Evolutionary conservation across 1,140 invertebrate species (phyloP).

Genomic region (Tribolium castaneum): DNA sequence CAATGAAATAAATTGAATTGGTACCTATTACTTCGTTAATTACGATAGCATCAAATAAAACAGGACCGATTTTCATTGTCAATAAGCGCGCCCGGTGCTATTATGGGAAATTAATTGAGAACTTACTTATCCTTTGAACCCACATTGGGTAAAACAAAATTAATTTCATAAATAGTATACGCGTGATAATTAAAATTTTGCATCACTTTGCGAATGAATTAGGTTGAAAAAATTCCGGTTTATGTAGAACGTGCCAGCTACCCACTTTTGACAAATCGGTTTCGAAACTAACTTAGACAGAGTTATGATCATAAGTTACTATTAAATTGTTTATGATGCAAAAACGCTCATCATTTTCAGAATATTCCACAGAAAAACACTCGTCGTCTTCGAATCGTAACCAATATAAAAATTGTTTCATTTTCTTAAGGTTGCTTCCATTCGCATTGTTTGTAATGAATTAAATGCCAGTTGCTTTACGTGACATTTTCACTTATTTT

Average conservation of each 20-base stretch:
- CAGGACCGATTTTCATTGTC: slow-evolving; percentile 13
- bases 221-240: slow-evolving; percentile 2
- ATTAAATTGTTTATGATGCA: neutral
- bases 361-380: neutral
- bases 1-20: slow-evolving; percentile 3
- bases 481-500: neutral
- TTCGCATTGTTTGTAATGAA: neutral
- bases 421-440: neutral
- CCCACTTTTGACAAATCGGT: neutral
- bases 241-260: neutral
- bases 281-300: neutral
- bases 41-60: slow-evolving; percentile 7
- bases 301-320: neutral
- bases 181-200: neutral
- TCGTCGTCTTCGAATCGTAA: too few species aligned
- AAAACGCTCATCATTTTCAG: neutral
- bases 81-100: neutral
- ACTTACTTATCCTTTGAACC: slow-evolving; percentile 3
- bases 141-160: neutral
- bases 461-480: neutral
- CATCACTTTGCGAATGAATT: slow-evolving; percentile 1
- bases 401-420: too few species aligned
- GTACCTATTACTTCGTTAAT: slow-evolving; percentile 6
- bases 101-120: slow-evolving; percentile 13
- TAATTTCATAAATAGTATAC: neutral